These are phyloP conservation scores for Crocodylus rhombifer DNA, from an alignment of 2,797 vertebrate species.

Conservation along the genomic window DNA sequence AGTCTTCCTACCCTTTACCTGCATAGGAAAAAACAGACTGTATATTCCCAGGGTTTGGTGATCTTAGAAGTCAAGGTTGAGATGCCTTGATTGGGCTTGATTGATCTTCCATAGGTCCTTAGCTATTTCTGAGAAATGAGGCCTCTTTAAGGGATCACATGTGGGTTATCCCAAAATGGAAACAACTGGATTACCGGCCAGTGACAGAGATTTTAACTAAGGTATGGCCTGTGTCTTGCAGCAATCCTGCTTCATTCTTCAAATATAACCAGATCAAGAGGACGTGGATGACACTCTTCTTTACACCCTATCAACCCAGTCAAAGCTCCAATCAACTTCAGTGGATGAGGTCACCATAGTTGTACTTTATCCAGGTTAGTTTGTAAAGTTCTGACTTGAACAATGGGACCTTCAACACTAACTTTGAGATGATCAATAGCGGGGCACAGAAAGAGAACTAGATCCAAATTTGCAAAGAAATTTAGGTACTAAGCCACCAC, in stretches of 20 bases:
- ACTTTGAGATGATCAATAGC: neutral
- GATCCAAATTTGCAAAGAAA: neutral
- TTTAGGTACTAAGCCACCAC: neutral
- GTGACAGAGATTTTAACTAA: neutral
- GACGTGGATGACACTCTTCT: neutral
- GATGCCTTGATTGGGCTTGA: neutral
- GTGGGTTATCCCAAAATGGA: neutral
- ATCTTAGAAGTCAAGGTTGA: neutral
- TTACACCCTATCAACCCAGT: neutral
- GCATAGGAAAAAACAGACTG: neutral
- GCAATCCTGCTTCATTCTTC: neutral
- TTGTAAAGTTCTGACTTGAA: neutral
- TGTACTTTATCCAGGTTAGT: neutral
- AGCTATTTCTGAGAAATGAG: neutral
- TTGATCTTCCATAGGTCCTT: neutral
- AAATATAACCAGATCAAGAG: neutral
- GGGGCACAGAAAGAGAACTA: neutral
- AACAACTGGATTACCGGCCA: neutral
- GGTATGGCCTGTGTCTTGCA: neutral
- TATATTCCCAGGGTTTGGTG: neutral
- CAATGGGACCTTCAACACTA: rapidly evolving
- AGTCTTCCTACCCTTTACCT: neutral
- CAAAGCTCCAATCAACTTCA: rapidly evolving
- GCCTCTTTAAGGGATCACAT: too few relatives aligned
- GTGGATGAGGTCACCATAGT: neutral